Evolutionary conservation across 2,113 vertebrate species (phyloP).

Genomic region (Ameiurus melas): DNA sequence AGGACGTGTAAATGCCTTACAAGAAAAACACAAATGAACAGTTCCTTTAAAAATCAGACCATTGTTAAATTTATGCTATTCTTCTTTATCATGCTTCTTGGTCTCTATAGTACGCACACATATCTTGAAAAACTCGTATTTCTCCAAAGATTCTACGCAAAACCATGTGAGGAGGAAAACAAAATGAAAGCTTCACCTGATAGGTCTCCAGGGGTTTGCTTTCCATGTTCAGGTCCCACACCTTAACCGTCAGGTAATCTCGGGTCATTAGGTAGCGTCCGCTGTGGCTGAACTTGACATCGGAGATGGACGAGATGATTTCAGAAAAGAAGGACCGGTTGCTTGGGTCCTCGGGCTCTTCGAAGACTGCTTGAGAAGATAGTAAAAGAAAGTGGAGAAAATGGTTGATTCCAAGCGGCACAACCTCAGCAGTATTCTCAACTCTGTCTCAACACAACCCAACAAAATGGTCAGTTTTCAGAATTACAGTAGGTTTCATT

Average conservation of each 20-base stretch:
- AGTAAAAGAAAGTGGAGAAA: neutral
- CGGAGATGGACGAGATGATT: constrained; percentile 91
- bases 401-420: neutral
- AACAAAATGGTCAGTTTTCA: neutral
- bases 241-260: constrained; percentile 88
- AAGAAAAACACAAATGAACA: neutral
- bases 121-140: neutral
- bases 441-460: neutral
- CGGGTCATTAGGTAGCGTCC: constrained; percentile 89
- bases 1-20: neutral
- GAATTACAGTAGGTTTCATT: neutral
- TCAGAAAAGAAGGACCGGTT: constrained; percentile 90
- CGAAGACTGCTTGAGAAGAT: constrained; percentile 76
- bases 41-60: neutral
- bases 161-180: neutral
- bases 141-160: neutral
- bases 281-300: constrained; percentile 91
- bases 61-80: neutral
- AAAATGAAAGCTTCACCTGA: constrained; percentile 71
- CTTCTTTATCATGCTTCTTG: neutral
- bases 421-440: neutral
- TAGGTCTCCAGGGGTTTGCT: constrained; percentile 88
- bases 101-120: neutral
- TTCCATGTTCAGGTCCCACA: constrained; percentile 93
- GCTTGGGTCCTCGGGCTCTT: constrained; percentile 87